These are phyloP conservation scores for Puntigrus tetrazona DNA, from an alignment of 2,113 vertebrate genomes.

Conservation along the genomic window DNA sequence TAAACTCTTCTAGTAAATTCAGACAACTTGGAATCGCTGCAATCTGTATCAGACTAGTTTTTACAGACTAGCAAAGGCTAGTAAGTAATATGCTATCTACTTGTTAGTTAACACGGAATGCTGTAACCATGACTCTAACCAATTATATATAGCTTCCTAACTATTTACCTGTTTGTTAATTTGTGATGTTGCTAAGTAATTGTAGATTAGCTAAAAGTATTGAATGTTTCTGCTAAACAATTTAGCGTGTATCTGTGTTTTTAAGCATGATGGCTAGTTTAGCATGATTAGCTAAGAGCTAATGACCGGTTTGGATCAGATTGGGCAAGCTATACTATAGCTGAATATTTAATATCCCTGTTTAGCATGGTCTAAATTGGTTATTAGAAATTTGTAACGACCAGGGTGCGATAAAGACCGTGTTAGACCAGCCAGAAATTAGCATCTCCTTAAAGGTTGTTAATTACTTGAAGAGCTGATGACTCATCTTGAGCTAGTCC, in stretches of 20 bases:
- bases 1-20: not conserved
- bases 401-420: too few relatives aligned
- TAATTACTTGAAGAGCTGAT: not conserved
- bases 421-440: too few relatives aligned
- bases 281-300: not conserved
- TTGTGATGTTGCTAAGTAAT: not conserved
- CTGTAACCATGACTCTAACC: not conserved
- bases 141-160: not conserved
- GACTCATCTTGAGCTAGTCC: not conserved
- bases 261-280: not conserved
- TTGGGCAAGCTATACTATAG: too few relatives aligned
- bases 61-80: not conserved
- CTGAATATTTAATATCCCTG: too few relatives aligned
- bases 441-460: too few relatives aligned
- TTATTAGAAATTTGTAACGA: not conserved
- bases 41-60: not conserved
- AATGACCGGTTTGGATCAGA: not conserved
- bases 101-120: not conserved
- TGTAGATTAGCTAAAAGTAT: not conserved
- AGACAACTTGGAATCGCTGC: not conserved
- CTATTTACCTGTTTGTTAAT: not conserved
- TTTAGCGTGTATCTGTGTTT: not conserved
- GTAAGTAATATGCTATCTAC: not conserved
- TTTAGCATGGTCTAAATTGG: not conserved
- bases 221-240: not conserved